Evolutionary conservation across 1,140 invertebrate species (phyloP).

Genomic region (Halictus rubicundus): DNA sequence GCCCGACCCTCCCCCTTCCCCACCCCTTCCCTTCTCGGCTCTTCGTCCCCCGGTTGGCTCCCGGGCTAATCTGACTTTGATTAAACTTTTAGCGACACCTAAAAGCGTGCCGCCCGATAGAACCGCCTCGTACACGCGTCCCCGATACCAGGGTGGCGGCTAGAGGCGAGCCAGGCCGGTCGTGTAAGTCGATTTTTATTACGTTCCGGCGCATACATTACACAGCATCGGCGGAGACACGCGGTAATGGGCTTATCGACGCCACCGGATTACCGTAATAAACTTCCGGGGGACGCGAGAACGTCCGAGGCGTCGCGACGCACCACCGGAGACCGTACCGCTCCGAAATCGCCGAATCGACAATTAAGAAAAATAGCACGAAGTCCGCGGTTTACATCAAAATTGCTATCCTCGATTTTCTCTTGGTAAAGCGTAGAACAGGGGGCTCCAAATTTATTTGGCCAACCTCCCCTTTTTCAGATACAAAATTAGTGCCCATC

Average conservation of each 20-base stretch:
- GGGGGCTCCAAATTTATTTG: too few species aligned
- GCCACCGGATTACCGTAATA: constrained; percentile 60
- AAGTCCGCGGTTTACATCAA: too few species aligned
- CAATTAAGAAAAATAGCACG: too few species aligned
- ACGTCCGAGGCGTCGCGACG: background rate
- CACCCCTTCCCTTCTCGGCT: constrained; percentile 54
- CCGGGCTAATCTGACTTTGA: constrained; percentile 80
- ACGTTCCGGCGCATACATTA: constrained; percentile 74
- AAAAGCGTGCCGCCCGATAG: constrained; percentile 71
- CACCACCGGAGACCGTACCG: too few species aligned
- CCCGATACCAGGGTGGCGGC: constrained; percentile 30
- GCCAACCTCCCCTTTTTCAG: too few species aligned
- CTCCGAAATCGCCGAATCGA: too few species aligned
- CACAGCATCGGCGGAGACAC: constrained; percentile 39
- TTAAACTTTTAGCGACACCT: constrained; percentile 80
- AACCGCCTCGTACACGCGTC: constrained; percentile 36
- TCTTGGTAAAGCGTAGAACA: too few species aligned
- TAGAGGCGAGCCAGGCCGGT: constrained; percentile 44
- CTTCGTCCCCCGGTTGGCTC: constrained; percentile 53
- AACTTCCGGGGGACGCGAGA: constrained; percentile 39
- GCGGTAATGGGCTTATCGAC: constrained; percentile 64
- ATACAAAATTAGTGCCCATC: too few species aligned
- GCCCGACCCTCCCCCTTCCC: constrained; percentile 41
- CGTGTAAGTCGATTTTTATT: constrained; percentile 80
- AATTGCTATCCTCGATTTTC: too few species aligned